A percentile compares a stretch with the other conserved stretches of the same genome.
Evolutionary conservation across 2,797 vertebrate species (phyloP).

Genomic region (Sebastiscus tertius): DNA sequence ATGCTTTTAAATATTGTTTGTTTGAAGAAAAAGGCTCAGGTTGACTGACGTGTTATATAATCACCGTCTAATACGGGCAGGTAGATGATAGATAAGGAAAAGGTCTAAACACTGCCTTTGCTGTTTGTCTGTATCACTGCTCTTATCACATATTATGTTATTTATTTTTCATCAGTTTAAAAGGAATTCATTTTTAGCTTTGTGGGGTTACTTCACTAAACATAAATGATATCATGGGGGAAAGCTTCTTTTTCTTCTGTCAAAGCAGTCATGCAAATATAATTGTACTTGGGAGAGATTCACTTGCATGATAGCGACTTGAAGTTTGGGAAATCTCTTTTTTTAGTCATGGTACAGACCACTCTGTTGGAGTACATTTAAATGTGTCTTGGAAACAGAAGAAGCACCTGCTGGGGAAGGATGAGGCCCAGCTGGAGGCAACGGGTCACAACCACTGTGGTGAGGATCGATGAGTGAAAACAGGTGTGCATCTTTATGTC

Average conservation of each 20-base stretch:
- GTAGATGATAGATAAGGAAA: background rate
- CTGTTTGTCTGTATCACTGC: background rate
- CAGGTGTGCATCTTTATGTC: background rate
- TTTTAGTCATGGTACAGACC: background rate
- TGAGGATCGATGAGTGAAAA: background rate
- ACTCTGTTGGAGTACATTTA: background rate
- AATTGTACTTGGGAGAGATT: slow-evolving; percentile 32
- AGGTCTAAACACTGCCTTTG: background rate
- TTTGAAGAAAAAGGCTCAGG: background rate
- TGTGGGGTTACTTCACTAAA: background rate
- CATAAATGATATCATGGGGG: background rate
- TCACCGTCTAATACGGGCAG: background rate
- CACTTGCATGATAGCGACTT: background rate
- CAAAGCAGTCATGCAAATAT: slow-evolving; percentile 31
- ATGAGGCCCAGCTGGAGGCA: background rate
- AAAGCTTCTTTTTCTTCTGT: background rate
- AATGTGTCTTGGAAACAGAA: background rate
- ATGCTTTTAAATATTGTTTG: slow-evolving; percentile 9
- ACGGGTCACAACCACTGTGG: background rate
- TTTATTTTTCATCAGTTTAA: slow-evolving; percentile 13
- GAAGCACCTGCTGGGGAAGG: background rate
- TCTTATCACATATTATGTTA: slow-evolving; percentile 3
- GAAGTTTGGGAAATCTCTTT: slow-evolving; percentile 22
- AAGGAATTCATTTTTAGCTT: background rate
- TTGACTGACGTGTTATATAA: background rate